Conservation (phyloP, 2,888 invertebrate species). For the Itoplectis maculator region DNA sequence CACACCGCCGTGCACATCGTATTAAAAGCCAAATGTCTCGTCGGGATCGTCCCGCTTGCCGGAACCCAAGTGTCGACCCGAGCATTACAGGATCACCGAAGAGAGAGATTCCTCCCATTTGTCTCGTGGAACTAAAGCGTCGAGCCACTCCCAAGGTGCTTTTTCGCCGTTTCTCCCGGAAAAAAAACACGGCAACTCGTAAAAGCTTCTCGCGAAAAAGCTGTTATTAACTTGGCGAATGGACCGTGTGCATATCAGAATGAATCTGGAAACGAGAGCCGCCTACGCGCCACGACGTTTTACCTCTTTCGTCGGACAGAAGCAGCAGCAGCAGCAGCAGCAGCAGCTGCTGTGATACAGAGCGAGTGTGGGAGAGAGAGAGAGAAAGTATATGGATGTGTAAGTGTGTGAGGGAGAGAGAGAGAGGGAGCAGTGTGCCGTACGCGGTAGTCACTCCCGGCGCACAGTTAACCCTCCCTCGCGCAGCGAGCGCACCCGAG, state of each 20-base stretch:
- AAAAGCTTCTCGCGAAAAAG: slow-evolving; percentile 1
- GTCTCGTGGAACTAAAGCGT: too few species aligned
- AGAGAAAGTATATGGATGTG: too few species aligned
- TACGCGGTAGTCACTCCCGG: slow-evolving; percentile 39
- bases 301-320: slow-evolving; percentile 20
- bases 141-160: neutral
- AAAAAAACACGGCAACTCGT: neutral
- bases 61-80: too few species aligned
- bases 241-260: neutral
- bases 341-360: slow-evolving; percentile 20
- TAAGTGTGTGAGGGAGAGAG: neutral
- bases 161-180: too few species aligned
- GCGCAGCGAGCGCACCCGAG: slow-evolving; percentile 60
- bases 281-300: slow-evolving; percentile 44
- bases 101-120: too few species aligned
- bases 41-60: too few species aligned
- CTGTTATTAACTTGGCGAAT: slow-evolving; percentile 13
- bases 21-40: too few species aligned
- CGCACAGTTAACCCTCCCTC: slow-evolving; percentile 65
- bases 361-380: slow-evolving; percentile 2
- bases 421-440: neutral
- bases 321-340: neutral
- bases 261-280: slow-evolving; percentile 14
- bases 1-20: too few species aligned
- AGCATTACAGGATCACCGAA: too few species aligned